phyloP scores from a whole-genome alignment of 1,140 invertebrate species.

The Vanessa tameamea region DNA sequence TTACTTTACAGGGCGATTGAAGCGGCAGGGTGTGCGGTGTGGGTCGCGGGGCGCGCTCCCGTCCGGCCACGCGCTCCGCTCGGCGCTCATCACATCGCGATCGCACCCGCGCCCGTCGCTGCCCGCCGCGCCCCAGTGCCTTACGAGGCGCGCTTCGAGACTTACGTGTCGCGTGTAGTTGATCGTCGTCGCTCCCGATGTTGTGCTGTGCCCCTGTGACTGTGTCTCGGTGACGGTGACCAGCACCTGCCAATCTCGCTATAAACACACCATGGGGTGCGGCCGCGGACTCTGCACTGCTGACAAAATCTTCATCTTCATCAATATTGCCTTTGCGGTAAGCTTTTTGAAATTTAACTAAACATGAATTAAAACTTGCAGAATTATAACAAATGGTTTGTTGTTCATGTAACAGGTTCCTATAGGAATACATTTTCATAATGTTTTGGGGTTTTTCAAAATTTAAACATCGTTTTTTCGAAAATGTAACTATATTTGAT shows the following conservation, averaged over 20 bases:
- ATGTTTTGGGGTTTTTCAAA: not conserved
- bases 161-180: slow-evolving; percentile 26
- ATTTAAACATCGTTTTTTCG: no score
- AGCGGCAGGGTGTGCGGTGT: not conserved
- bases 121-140: slow-evolving; percentile 50
- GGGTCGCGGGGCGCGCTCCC: slow-evolving; percentile 20
- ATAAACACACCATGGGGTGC: slow-evolving; percentile 55
- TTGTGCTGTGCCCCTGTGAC: slow-evolving; percentile 32
- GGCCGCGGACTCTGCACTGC: slow-evolving; percentile 61
- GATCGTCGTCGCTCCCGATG: slow-evolving; percentile 32
- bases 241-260: slow-evolving; percentile 7
- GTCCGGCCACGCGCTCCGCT: slow-evolving; percentile 17
- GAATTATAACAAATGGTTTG: slow-evolving; percentile 4
- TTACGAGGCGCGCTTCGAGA: slow-evolving; percentile 49
- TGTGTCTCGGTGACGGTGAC: slow-evolving; percentile 28
- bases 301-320: slow-evolving; percentile 73
- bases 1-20: not conserved
- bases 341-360: slow-evolving; percentile 37
- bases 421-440: not conserved
- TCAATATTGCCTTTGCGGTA: slow-evolving; percentile 75
- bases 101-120: not conserved
- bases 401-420: not conserved
- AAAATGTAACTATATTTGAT: no score
- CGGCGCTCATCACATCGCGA: not conserved
- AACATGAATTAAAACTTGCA: slow-evolving; percentile 36